These are phyloP conservation scores for Venusia cambrica DNA, from an alignment of 2,888 invertebrate genomes.

Conservation along the genomic window DNA sequence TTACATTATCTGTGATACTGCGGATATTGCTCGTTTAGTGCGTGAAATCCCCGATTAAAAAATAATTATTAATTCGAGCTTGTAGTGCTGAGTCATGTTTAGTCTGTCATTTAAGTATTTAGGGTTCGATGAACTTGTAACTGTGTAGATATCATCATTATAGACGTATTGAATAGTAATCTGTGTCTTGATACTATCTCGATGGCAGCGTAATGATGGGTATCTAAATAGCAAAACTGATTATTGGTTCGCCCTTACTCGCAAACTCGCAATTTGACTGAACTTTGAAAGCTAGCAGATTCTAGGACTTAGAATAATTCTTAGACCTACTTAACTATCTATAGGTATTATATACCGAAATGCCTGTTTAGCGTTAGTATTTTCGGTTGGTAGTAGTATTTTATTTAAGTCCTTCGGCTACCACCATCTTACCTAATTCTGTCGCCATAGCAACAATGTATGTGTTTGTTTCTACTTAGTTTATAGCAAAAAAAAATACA, in stretches of 20 bases:
- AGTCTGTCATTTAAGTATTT: constrained; percentile 24
- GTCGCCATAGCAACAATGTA: too few species aligned
- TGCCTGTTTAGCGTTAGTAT: too few species aligned
- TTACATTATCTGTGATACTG: too few species aligned
- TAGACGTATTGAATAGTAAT: constrained; percentile 14
- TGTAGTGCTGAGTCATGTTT: constrained; percentile 26
- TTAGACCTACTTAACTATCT: not conserved
- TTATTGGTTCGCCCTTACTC: constrained; percentile 17
- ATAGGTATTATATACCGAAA: too few species aligned
- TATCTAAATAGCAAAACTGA: constrained; percentile 13
- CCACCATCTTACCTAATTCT: too few species aligned
- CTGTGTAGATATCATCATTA: constrained; percentile 15
- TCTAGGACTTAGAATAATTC: not conserved
- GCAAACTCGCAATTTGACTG: constrained; percentile 16
- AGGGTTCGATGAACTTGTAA: constrained; percentile 13
- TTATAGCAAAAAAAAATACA: too few species aligned
- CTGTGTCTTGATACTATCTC: constrained; percentile 14
- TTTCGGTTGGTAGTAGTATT: too few species aligned
- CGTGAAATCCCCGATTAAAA: too few species aligned
- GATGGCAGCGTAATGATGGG: constrained; percentile 16
- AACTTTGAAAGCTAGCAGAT: constrained; percentile 15
- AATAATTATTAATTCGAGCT: too few species aligned
- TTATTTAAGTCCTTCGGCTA: too few species aligned
- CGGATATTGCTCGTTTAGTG: too few species aligned
- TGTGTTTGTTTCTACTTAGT: too few species aligned